These are phyloP conservation scores for Hoplias malabaricus DNA, from an alignment of 2,113 vertebrate species.

Conservation along the genomic window DNA sequence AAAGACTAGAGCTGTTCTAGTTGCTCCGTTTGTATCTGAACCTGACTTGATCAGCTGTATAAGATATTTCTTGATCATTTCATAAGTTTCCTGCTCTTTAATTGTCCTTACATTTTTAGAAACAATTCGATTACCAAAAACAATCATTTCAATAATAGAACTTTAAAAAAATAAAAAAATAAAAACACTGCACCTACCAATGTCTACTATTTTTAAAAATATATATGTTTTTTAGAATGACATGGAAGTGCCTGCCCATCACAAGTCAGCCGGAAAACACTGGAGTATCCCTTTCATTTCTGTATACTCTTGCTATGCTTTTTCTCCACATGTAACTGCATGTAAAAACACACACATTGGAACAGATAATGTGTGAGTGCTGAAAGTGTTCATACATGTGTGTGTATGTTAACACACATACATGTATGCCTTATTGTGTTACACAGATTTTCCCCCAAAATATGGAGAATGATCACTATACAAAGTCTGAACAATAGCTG, in stretches of 20 bases:
- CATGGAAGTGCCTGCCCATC: background rate
- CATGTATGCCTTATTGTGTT: constrained; percentile 26
- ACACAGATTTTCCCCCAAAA: constrained; percentile 6
- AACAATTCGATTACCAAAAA: too few relatives aligned
- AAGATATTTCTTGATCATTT: too few relatives aligned
- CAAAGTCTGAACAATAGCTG: constrained; percentile 56
- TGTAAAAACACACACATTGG: constrained; percentile 9
- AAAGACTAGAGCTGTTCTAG: too few relatives aligned
- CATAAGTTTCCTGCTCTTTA: too few relatives aligned
- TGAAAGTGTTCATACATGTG: constrained; percentile 31
- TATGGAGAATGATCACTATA: constrained; percentile 5
- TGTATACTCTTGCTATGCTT: background rate
- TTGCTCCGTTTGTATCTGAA: too few relatives aligned
- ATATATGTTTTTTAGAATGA: background rate
- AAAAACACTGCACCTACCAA: too few relatives aligned
- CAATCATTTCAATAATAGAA: too few relatives aligned
- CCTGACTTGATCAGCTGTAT: too few relatives aligned
- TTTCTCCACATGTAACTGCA: constrained; percentile 10
- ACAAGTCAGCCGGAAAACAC: background rate
- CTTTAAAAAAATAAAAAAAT: too few relatives aligned
- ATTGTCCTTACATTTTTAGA: too few relatives aligned
- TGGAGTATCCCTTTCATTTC: background rate
- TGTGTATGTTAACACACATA: constrained; percentile 59
- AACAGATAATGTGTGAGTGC: constrained; percentile 36
- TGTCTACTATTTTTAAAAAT: background rate